Evolutionary conservation across 2,888 invertebrate genomes (phyloP).

Genomic region (Caenorhabditis sulstoni): DNA sequence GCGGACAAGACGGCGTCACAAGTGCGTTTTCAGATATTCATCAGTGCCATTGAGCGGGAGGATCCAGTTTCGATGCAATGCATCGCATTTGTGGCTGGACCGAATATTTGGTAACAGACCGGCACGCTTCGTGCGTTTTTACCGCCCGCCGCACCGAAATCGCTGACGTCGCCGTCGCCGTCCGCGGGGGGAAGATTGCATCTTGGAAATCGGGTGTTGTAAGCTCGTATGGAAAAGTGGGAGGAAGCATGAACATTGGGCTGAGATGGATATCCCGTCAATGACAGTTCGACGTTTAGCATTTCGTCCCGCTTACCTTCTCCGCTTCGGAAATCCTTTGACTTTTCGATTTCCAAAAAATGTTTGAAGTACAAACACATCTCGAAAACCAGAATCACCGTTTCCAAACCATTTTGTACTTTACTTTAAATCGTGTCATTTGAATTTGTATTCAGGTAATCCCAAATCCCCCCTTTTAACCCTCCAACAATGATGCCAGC

Average conservation of each 20-base stretch:
- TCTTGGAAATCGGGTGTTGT: slow-evolving; percentile 26
- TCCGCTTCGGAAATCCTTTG: neutral
- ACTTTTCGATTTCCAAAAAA: neutral
- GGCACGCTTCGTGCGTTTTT: slow-evolving; percentile 26
- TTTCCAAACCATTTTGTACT: no score
- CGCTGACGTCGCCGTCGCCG: slow-evolving; percentile 15
- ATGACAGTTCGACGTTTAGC: slow-evolving; percentile 19
- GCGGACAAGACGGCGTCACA: slow-evolving; percentile 6
- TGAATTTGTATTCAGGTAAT: slow-evolving; percentile 14
- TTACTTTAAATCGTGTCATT: no score
- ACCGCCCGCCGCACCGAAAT: neutral
- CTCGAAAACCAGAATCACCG: no score
- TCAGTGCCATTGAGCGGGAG: slow-evolving; percentile 10
- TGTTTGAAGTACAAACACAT: neutral
- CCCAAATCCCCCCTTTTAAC: neutral
- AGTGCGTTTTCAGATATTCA: slow-evolving; percentile 42
- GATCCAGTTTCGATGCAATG: slow-evolving; percentile 51
- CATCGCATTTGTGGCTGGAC: no score
- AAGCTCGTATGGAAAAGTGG: slow-evolving; percentile 37
- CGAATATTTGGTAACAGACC: slow-evolving; percentile 8
- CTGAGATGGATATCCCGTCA: slow-evolving; percentile 33
- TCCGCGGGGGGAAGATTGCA: slow-evolving; percentile 22
- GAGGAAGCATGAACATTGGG: slow-evolving; percentile 25
- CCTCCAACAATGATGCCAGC: slow-evolving; percentile 25
- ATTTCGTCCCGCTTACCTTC: slow-evolving; percentile 28